A percentile compares a stretch with the other conserved stretches of the same genome.
These are phyloP conservation scores for Drosophila tanythrix DNA, from an alignment of 2,888 invertebrate genomes.

Conservation along the genomic window DNA sequence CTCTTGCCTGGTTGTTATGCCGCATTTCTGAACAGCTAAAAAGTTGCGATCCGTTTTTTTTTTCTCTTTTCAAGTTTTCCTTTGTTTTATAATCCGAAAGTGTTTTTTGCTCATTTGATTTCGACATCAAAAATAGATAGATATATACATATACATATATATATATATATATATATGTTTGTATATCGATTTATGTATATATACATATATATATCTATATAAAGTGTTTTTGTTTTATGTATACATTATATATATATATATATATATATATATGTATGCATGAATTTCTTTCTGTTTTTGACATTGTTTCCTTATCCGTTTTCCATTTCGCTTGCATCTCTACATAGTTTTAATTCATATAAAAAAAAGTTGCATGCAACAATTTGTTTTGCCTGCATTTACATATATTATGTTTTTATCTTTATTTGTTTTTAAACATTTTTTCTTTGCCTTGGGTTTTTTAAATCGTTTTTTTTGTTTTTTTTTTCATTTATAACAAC, in stretches of 20 bases:
- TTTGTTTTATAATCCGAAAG: slow-evolving; percentile 30
- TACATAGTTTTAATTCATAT: slow-evolving; percentile 17
- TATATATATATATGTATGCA: slow-evolving; percentile 27
- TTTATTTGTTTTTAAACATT: slow-evolving; percentile 23
- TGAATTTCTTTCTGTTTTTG: slow-evolving; percentile 38
- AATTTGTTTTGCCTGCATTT: slow-evolving; percentile 13
- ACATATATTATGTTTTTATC: slow-evolving; percentile 5
- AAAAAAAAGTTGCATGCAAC: slow-evolving; percentile 37
- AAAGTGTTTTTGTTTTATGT: slow-evolving; percentile 22
- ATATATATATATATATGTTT: slow-evolving; percentile 18
- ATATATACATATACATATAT: slow-evolving; percentile 39
- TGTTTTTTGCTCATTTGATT: slow-evolving; percentile 45
- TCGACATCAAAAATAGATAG: slow-evolving; percentile 71
- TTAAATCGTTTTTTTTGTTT: slow-evolving; percentile 14
- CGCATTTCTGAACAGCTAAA: slow-evolving; percentile 44
- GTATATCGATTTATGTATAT: slow-evolving; percentile 28
- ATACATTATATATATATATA: slow-evolving; percentile 16
- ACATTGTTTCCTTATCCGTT: slow-evolving; percentile 36
- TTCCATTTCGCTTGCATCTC: slow-evolving; percentile 13
- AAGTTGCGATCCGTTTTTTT: slow-evolving; percentile 28
- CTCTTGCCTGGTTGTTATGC: slow-evolving; percentile 22
- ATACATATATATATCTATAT: slow-evolving; percentile 32
- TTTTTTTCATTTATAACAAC: slow-evolving; percentile 68
- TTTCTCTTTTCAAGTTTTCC: slow-evolving; percentile 1
- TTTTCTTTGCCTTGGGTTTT: slow-evolving; percentile 31